Conservation (phyloP, 2,113 vertebrate genomes). For the Hymenochirus boettgeri region DNA sequence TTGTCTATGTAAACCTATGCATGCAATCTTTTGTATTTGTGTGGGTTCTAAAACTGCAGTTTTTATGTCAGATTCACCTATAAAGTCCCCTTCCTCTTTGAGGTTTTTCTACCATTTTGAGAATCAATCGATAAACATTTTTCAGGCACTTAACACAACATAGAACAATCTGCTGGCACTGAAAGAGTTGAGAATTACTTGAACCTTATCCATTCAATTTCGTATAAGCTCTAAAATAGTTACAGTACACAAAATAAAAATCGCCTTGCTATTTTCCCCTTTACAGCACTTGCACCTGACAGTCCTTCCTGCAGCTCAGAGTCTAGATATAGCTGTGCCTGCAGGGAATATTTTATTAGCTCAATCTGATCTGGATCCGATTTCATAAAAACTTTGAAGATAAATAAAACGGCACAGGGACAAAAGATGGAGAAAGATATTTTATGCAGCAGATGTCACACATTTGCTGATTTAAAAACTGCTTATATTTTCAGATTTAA, state of each 20-base stretch:
- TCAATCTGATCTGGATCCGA: neutral
- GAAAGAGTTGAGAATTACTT: no score
- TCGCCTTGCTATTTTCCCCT: neutral
- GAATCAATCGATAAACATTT: no score
- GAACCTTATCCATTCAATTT: no score
- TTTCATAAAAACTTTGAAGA: slow-evolving; percentile 1
- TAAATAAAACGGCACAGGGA: neutral
- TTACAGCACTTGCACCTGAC: neutral
- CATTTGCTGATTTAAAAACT: neutral
- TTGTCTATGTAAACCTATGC: no score
- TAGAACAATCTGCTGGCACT: no score
- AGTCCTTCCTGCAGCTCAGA: neutral
- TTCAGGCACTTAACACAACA: no score
- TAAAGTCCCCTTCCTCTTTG: no score
- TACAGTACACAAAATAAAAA: neutral
- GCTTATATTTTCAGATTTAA: neutral
- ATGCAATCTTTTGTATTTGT: no score
- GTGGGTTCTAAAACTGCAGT: no score
- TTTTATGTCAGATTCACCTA: no score
- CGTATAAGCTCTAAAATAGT: no score
- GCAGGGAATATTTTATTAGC: slow-evolving; percentile 1
- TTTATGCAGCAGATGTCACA: neutral
- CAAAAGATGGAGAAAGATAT: slow-evolving; percentile 1
- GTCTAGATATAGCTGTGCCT: neutral
- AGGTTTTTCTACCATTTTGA: no score